Conservation (phyloP, 2,888 invertebrate genomes). For the Athalia rosae region DNA sequence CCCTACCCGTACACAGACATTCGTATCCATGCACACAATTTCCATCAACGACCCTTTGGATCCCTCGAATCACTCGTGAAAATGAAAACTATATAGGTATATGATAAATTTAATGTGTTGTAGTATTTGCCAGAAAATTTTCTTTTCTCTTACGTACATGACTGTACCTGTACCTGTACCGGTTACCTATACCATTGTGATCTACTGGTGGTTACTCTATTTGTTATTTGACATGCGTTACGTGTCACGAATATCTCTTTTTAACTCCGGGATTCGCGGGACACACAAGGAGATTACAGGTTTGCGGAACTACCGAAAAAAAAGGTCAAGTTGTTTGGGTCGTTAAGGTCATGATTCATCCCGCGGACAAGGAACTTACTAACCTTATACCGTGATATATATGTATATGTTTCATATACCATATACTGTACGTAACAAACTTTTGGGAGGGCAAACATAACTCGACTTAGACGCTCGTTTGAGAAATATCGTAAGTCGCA, state of each 20-base stretch:
- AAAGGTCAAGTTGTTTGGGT: conserved; percentile 42
- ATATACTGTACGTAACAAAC: conserved; percentile 15
- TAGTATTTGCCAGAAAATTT: no score
- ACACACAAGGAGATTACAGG: conserved; percentile 15
- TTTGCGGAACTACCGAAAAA: not conserved
- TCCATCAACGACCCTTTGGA: no score
- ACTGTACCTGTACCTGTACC: no score
- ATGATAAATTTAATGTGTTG: no score
- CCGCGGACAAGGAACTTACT: conserved; percentile 26
- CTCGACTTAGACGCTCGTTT: conserved; percentile 30
- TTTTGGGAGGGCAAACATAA: conserved; percentile 25
- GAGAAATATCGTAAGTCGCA: not conserved
- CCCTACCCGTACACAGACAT: no score
- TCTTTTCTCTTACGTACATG: no score
- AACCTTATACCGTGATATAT: not conserved
- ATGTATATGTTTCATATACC: no score
- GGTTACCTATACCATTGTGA: no score
- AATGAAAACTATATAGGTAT: no score
- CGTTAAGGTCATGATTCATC: conserved; percentile 34
- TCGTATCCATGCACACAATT: no score
- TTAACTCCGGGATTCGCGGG: not conserved
- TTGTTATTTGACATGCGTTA: conserved; percentile 13
- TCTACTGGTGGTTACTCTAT: not conserved
- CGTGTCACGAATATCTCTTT: not conserved
- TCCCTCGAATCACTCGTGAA: no score